Percentiles rank a stretch among this genome's conserved stretches.
phyloP scores from a whole-genome alignment of 2,113 vertebrate species.

The Rhinichthys klamathensis region DNA sequence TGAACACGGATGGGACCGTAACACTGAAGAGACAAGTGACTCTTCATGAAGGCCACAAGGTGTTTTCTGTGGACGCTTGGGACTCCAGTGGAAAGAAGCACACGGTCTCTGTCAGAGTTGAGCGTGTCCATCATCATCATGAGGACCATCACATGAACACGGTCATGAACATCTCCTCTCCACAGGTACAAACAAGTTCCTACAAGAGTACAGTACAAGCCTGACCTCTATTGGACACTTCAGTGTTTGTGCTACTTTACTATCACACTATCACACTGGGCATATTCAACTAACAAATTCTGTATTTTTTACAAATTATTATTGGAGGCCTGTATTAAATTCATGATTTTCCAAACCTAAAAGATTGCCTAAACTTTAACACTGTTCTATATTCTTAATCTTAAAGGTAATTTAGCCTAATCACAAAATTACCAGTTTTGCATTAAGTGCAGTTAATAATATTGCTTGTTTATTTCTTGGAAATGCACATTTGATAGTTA shows the following conservation, averaged over 20 bases:
- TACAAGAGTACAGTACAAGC: neutral
- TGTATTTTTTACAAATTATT: neutral
- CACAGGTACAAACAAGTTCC: slow-evolving; percentile 40
- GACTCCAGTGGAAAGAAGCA: slow-evolving; percentile 61
- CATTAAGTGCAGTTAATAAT: no score
- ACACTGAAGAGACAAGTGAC: slow-evolving; percentile 57
- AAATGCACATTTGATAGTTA: no score
- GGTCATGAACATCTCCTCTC: neutral
- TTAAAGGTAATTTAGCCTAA: no score
- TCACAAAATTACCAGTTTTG: no score
- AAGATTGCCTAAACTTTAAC: no score
- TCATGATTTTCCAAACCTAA: neutral
- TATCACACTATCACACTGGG: neutral
- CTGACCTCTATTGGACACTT: slow-evolving; percentile 48
- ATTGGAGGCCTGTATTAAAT: neutral
- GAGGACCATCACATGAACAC: neutral
- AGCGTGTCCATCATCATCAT: slow-evolving; percentile 30
- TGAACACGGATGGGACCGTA: slow-evolving; percentile 64
- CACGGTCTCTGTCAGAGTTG: slow-evolving; percentile 56
- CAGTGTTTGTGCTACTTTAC: neutral
- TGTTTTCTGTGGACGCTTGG: slow-evolving; percentile 64
- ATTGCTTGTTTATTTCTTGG: no score
- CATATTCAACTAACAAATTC: neutral
- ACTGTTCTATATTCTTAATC: no score
- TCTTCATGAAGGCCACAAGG: slow-evolving; percentile 60